Evolutionary conservation across 37 sponge, comb jelly and placozoan species (phyloP).

Genomic region (Oscarella lobularis): DNA sequence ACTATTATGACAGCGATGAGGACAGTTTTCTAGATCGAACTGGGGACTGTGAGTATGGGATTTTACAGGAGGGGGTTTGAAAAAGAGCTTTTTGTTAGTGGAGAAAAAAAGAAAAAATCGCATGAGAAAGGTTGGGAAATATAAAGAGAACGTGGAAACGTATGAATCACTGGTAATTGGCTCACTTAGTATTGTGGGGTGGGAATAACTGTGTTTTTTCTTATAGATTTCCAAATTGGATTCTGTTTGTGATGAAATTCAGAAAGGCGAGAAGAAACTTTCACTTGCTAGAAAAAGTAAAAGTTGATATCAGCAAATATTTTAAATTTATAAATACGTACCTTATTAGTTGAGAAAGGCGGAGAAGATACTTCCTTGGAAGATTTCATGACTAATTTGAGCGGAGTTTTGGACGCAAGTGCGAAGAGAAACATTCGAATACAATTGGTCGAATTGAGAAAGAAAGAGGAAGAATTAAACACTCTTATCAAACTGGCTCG

Average conservation of each 20-base stretch:
- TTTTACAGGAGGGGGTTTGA: neutral
- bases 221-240: no score
- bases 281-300: no score
- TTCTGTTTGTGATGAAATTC: no score
- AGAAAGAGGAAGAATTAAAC: slow-evolving; percentile 47
- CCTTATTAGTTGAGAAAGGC: no score
- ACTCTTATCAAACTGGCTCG: slow-evolving; percentile 33
- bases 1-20: slow-evolving; percentile 94
- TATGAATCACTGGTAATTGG: slow-evolving; percentile 53
- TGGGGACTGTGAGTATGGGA: slow-evolving; percentile 19
- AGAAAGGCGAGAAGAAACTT: no score
- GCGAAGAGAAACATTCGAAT: slow-evolving; percentile 28
- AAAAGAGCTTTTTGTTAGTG: slow-evolving; percentile 22
- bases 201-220: no score
- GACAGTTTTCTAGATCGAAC: slow-evolving; percentile 94
- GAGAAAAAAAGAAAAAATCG: slow-evolving; percentile 66
- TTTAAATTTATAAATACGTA: no score
- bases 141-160: slow-evolving; percentile 39
- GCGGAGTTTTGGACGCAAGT: slow-evolving; percentile 19
- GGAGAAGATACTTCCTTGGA: no score
- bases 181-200: no score
- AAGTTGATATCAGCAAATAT: no score
- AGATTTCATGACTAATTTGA: slow-evolving; percentile 42
- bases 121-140: slow-evolving; percentile 57
- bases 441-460: slow-evolving; percentile 43